Evolutionary conservation across 2,797 vertebrate species (phyloP), one percentile per base, ranked within the genome.

Genomic region (Pangasius krempfi): DNA sequence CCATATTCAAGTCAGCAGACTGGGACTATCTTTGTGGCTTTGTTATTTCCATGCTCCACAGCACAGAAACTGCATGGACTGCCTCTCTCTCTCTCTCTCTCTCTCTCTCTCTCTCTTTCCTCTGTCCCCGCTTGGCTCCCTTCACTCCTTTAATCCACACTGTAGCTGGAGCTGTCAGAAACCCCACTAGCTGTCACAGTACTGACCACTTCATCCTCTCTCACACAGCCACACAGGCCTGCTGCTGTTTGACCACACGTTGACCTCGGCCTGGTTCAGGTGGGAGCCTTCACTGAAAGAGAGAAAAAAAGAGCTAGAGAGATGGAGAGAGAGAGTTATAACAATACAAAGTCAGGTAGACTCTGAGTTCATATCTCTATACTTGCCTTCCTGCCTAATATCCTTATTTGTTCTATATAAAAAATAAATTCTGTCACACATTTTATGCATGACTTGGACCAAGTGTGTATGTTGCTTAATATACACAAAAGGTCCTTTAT

Each of bases 171-270:
- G 92, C 94, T 94, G 95, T 94, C 95, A 96, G 93, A 94, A 93
- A 93, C 89, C 78, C 93, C 89, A 92, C 90, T 92, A 93, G 94
- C 94, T 96, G 95, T 96, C 95, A 96, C 89, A 91, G 90, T 70
- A 88, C 80, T 87, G 95, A 96, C 95, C 96, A 95, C 94, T 96
- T 96, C 94, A 96, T 96, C 82, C 91, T 84, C 89, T 66, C 88
- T 68, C 88, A 68, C 86, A 81, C 79, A 86, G 75, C 33, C 89
- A 79, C 89, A 89, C 85, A 91, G 75, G 75, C 86, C 85, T 87
- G 33, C 87, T 88, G 89, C 78, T 89, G 54, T 90, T 91, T 91
- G 86, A 92, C 90, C 92, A 86, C 84, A 89, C 80, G 66, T 86
- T 89, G 91, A 91, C 90, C 92, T 91, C 88, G 50, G 64, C 84